Evolutionary conservation across 2,888 invertebrate genomes (phyloP).

Genomic region (Arge pagana): DNA sequence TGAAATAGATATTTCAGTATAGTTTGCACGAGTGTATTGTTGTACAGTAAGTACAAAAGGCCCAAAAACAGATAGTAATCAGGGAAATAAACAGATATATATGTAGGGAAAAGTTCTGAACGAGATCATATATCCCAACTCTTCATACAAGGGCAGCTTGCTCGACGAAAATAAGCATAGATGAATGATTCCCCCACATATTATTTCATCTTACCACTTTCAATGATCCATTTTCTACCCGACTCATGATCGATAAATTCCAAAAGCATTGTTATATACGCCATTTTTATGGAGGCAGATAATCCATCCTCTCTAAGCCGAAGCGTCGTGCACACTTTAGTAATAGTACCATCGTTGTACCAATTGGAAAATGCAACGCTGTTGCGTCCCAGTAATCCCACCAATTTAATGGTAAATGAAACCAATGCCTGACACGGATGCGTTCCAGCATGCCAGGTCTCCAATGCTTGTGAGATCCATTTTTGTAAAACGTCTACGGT

Average conservation of each 20-base stretch:
- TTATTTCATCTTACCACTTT: slow-evolving; percentile 39
- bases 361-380: slow-evolving; percentile 67
- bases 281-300: slow-evolving; percentile 69
- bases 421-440: slow-evolving; percentile 59
- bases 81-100: no score
- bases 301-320: slow-evolving; percentile 52
- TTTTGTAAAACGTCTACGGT: slow-evolving; percentile 36
- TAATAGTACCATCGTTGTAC: slow-evolving; percentile 57
- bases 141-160: no score
- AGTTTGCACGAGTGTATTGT: no score
- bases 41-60: no score
- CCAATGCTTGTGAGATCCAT: slow-evolving; percentile 46
- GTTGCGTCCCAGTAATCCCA: slow-evolving; percentile 64
- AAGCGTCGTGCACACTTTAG: slow-evolving; percentile 50
- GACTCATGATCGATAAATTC: slow-evolving; percentile 66
- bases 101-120: no score
- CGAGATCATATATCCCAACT: no score
- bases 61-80: no score
- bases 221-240: slow-evolving; percentile 68
- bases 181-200: no score
- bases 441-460: slow-evolving; percentile 39
- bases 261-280: slow-evolving; percentile 68
- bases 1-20: no score
- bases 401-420: slow-evolving; percentile 69
- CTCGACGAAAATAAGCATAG: no score